A percentile compares a stretch with the other conserved stretches of the same genome.
Evolutionary conservation across 2,797 vertebrate genomes (phyloP).

Genomic region (Morus bassanus): DNA sequence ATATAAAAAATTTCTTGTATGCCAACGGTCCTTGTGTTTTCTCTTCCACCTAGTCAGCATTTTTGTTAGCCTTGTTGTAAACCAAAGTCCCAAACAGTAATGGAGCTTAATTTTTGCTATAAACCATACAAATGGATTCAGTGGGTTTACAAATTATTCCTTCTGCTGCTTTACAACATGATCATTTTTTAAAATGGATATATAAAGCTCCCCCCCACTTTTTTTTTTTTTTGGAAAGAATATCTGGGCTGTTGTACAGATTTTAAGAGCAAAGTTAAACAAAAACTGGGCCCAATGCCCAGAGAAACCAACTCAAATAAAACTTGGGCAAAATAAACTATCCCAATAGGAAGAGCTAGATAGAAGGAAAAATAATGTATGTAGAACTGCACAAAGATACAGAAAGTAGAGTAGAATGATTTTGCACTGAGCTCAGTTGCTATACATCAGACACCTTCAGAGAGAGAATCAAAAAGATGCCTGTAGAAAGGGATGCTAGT

Average conservation of each 20-base stretch:
- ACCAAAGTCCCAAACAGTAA: not conserved
- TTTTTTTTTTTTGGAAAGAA: not conserved
- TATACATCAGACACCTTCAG: not conserved
- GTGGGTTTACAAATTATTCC: constrained; percentile 10
- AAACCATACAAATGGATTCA: constrained; percentile 24
- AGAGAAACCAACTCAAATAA: constrained; percentile 56
- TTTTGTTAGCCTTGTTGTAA: not conserved
- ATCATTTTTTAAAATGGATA: not conserved
- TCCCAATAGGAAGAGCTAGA: constrained; percentile 32
- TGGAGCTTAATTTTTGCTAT: constrained; percentile 19
- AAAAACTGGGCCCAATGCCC: constrained; percentile 49
- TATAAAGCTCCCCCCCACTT: fast-evolving
- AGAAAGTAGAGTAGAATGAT: not conserved
- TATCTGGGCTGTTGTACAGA: constrained; percentile 33
- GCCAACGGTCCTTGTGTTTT: not conserved
- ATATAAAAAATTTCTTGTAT: not conserved
- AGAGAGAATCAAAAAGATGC: not conserved
- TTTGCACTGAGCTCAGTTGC: not conserved
- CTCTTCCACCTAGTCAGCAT: constrained; percentile 24
- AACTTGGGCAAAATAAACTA: constrained; percentile 42
- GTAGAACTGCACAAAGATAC: not conserved
- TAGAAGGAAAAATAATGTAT: not conserved
- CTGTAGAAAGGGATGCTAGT: not conserved
- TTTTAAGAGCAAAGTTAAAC: constrained; percentile 54
- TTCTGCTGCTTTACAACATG: constrained; percentile 16